Percentiles rank a stretch among this genome's conserved stretches.
These are phyloP conservation scores for Botia almorhae DNA, from an alignment of 2,797 vertebrate species.

Conservation along the genomic window DNA sequence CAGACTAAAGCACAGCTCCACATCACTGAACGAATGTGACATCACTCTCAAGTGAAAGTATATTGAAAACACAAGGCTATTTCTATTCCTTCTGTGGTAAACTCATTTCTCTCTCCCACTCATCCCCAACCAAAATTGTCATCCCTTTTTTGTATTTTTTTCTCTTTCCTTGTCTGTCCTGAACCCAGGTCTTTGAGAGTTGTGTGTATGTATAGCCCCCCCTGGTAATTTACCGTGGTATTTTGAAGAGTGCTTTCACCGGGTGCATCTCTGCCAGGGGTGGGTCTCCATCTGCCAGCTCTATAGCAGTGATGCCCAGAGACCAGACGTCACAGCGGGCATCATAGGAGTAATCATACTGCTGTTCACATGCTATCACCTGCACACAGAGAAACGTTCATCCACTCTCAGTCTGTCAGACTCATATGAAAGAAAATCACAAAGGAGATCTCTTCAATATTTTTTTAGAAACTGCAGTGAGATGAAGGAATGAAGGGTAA, in stretches of 20 bases:
- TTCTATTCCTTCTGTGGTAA: neutral
- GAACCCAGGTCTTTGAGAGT: neutral
- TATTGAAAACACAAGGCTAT: neutral
- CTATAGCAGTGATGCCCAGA: slow-evolving; percentile 97
- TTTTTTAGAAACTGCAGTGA: neutral
- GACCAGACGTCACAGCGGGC: slow-evolving; percentile 99
- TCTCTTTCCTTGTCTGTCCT: neutral
- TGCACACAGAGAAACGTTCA: slow-evolving; percentile 62
- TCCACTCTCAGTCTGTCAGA: neutral
- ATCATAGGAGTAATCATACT: slow-evolving; percentile 97
- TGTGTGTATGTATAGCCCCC: slow-evolving; percentile 44
- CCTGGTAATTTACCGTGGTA: slow-evolving; percentile 87
- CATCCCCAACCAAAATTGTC: neutral
- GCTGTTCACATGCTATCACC: slow-evolving; percentile 99
- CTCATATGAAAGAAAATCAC: neutral
- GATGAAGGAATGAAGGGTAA: neutral
- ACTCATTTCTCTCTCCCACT: neutral
- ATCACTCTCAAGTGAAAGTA: neutral
- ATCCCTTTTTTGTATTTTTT: neutral
- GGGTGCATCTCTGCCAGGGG: slow-evolving; percentile 97
- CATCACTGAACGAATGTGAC: no score
- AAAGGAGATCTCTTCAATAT: neutral
- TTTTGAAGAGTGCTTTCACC: slow-evolving; percentile 98
- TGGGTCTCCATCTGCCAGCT: slow-evolving; percentile 96
- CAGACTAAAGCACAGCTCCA: no score